Evolutionary conservation across 2,888 invertebrate species (phyloP).

Genomic region (Oscheius sp.): DNA sequence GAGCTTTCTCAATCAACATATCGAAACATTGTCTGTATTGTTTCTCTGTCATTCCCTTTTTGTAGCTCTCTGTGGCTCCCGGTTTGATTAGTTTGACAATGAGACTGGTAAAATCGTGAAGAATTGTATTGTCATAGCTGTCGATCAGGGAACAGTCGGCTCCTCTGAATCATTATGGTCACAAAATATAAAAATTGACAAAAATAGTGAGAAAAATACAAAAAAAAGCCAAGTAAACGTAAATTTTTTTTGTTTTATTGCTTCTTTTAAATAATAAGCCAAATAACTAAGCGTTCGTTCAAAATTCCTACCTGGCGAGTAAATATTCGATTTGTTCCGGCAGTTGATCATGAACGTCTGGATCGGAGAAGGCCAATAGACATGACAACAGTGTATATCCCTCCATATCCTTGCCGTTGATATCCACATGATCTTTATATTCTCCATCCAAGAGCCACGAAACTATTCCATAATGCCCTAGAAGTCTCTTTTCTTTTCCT

Average conservation of each 20-base stretch:
- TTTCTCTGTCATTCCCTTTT: slow-evolving; percentile 34
- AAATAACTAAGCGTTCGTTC: too few species aligned
- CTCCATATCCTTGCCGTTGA: slow-evolving; percentile 57
- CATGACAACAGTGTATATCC: slow-evolving; percentile 53
- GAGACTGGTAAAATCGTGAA: slow-evolving; percentile 41
- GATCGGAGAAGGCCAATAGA: slow-evolving; percentile 44
- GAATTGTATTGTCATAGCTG: slow-evolving; percentile 38
- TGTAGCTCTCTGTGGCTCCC: slow-evolving; percentile 28
- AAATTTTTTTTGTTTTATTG: too few species aligned
- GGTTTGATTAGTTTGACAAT: background rate
- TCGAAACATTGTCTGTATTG: slow-evolving; percentile 48
- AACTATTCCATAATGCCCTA: slow-evolving; percentile 57
- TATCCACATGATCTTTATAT: slow-evolving; percentile 42
- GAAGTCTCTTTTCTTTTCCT: background rate
- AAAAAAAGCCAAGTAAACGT: background rate
- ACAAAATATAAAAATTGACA: too few species aligned
- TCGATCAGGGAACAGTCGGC: slow-evolving; percentile 40
- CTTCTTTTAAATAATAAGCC: too few species aligned
- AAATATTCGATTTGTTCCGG: slow-evolving; percentile 51
- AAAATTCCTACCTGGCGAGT: slow-evolving; percentile 33
- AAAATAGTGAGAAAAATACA: background rate
- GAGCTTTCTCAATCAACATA: slow-evolving; percentile 43
- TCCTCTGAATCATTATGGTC: slow-evolving; percentile 32
- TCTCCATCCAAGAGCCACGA: slow-evolving; percentile 49
- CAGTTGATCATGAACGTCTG: slow-evolving; percentile 36